Percentiles rank a stretch among this genome's conserved stretches.
phyloP scores from a whole-genome alignment of 2,797 vertebrate species.

The Enteromius radiatus region DNA sequence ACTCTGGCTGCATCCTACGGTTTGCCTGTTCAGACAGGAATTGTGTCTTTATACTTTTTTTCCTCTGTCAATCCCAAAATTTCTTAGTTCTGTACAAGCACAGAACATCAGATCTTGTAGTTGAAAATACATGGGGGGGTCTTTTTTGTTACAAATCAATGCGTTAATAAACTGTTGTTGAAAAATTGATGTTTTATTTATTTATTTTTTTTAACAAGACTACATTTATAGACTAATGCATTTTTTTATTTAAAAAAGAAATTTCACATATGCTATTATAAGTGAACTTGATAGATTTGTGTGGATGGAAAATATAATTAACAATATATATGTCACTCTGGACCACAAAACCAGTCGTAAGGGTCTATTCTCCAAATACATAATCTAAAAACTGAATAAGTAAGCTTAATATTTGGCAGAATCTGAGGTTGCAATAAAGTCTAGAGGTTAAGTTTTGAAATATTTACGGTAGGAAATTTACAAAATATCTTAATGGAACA shows the following conservation, averaged over 20 bases:
- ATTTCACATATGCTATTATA: neutral
- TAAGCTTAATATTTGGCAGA: neutral
- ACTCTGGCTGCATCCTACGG: slow-evolving; percentile 62
- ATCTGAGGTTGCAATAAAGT: neutral
- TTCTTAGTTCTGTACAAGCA: slow-evolving; percentile 69
- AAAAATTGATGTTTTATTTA: slow-evolving; percentile 29
- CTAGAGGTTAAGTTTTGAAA: neutral
- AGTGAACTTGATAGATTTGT: neutral
- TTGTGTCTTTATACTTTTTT: slow-evolving; percentile 69
- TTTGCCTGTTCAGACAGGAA: slow-evolving; percentile 63
- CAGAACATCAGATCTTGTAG: slow-evolving; percentile 64
- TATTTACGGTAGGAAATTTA: neutral
- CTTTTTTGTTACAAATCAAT: slow-evolving; percentile 79
- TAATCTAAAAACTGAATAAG: neutral
- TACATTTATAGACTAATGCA: neutral
- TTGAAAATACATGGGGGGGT: slow-evolving; percentile 58
- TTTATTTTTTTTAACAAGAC: neutral
- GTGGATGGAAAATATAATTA: neutral
- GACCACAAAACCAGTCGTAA: neutral
- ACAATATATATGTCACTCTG: neutral
- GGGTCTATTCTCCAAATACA: neutral
- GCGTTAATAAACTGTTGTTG: slow-evolving; percentile 77
- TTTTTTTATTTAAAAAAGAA: no score
- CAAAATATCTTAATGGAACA: neutral
- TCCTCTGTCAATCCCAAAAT: slow-evolving; percentile 64